These are phyloP conservation scores for Blomia tropicalis DNA, from an alignment of 2,888 invertebrate genomes.

Conservation along the genomic window DNA sequence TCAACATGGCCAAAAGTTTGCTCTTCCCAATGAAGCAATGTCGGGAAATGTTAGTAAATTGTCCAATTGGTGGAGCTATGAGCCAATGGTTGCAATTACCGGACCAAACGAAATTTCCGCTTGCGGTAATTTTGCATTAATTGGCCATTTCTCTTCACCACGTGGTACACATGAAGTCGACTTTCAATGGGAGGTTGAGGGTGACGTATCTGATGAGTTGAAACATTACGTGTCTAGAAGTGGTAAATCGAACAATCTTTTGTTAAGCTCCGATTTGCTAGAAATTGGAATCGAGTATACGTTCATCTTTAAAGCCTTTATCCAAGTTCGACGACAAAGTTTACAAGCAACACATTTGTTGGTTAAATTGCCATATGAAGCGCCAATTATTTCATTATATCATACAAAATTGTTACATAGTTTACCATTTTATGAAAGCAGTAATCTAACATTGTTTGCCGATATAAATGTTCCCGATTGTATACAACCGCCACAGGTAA, in stretches of 20 bases:
- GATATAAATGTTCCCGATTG: slow-evolving; percentile 24
- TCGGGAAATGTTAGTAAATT: slow-evolving; percentile 18
- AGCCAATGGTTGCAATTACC: slow-evolving; percentile 25
- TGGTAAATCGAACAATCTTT: slow-evolving; percentile 23
- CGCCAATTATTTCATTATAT: slow-evolving; percentile 27
- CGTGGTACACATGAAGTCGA: slow-evolving; percentile 27
- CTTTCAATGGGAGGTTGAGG: slow-evolving; percentile 24
- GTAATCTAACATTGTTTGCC: slow-evolving; percentile 17
- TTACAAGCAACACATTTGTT: slow-evolving; percentile 26
- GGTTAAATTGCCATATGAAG: slow-evolving; percentile 23
- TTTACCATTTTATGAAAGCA: slow-evolving; percentile 11
- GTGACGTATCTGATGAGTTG: slow-evolving; percentile 20
- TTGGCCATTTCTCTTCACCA: slow-evolving; percentile 29
- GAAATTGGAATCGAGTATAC: slow-evolving; percentile 26
- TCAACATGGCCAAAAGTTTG: slow-evolving; percentile 27
- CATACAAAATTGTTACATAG: slow-evolving; percentile 16
- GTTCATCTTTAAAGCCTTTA: slow-evolving; percentile 27
- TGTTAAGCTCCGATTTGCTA: slow-evolving; percentile 25
- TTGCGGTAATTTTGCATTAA: slow-evolving; percentile 28
- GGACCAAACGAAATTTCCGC: slow-evolving; percentile 28
- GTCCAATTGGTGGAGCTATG: slow-evolving; percentile 26
- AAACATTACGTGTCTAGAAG: background rate
- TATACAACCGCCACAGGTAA: slow-evolving; percentile 22
- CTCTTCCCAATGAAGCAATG: slow-evolving; percentile 26
- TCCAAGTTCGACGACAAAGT: slow-evolving; percentile 24